Conservation (phyloP, 2,113 vertebrate species). For the Aramus guarauna region DNA sequence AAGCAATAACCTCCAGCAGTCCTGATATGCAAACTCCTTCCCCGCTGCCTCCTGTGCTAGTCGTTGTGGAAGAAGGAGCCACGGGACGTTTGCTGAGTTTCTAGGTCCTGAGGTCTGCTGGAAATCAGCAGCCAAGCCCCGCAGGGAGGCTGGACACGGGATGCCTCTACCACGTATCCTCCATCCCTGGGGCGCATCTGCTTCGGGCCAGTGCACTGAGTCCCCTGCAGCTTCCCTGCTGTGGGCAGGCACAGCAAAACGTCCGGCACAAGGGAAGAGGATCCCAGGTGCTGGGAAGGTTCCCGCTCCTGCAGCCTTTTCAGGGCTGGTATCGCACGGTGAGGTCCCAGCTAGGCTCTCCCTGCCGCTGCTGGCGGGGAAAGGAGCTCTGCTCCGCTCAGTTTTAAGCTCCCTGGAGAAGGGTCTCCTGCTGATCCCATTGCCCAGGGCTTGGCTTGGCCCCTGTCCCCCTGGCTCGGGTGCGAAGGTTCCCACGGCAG, state of each 20-base stretch:
- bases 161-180: not conserved
- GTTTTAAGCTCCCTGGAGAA: not conserved
- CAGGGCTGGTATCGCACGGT: not conserved
- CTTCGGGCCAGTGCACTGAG: fast-evolving
- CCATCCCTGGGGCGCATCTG: not conserved
- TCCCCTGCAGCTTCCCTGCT: not conserved
- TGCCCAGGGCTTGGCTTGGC: not conserved
- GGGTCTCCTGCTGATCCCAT: not conserved
- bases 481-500: fast-evolving
- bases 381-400: not conserved
- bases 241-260: fast-evolving
- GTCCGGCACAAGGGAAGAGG: not conserved
- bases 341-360: not conserved
- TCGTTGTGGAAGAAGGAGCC: not conserved
- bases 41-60: not conserved
- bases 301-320: not conserved
- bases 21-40: not conserved
- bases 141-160: not conserved
- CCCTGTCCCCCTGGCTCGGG: not conserved
- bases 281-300: fast-evolving
- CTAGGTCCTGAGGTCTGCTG: not conserved
- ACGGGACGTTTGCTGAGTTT: not conserved
- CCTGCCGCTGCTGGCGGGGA: not conserved
- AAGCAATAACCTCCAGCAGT: not conserved
- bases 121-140: not conserved